phyloP scores from a whole-genome alignment of 2,797 vertebrate genomes.

The Tapera naevia region DNA sequence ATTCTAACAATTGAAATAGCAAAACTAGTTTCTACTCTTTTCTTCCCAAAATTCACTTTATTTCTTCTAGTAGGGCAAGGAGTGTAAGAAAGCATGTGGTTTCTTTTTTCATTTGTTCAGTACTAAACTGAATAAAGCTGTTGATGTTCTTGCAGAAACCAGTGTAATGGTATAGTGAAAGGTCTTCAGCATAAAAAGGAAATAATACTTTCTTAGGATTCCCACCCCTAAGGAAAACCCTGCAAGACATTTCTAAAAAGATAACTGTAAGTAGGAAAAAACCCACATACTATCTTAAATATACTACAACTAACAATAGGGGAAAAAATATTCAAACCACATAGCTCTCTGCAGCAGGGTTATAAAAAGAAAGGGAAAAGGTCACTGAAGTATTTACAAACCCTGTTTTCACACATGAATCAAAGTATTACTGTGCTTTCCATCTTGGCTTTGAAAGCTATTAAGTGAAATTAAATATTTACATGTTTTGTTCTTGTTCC shows the following conservation, averaged over 20 bases:
- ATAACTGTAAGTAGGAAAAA: background rate
- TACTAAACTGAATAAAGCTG: background rate
- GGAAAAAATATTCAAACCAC: background rate
- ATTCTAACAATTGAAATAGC: background rate
- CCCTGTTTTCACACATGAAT: conserved; percentile 10
- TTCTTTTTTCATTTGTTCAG: background rate
- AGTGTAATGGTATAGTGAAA: background rate
- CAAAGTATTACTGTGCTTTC: background rate
- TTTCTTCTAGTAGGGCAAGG: background rate
- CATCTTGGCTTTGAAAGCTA: conserved; percentile 24
- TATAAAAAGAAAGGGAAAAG: background rate
- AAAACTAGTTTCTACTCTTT: background rate
- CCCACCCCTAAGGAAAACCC: background rate
- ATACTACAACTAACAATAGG: background rate
- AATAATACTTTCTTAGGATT: background rate
- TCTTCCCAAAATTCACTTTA: background rate
- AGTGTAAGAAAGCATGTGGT: background rate
- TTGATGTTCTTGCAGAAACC: background rate
- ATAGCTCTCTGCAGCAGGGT: background rate
- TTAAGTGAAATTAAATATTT: conserved; percentile 56
- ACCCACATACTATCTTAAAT: conserved; percentile 9
- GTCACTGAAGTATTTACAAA: conserved; percentile 5
- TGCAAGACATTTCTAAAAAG: conserved; percentile 2
- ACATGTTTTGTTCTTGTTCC: background rate
- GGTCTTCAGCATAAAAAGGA: background rate